phyloP scores from a whole-genome alignment of 2,888 invertebrate species.

The Acleris literana region DNA sequence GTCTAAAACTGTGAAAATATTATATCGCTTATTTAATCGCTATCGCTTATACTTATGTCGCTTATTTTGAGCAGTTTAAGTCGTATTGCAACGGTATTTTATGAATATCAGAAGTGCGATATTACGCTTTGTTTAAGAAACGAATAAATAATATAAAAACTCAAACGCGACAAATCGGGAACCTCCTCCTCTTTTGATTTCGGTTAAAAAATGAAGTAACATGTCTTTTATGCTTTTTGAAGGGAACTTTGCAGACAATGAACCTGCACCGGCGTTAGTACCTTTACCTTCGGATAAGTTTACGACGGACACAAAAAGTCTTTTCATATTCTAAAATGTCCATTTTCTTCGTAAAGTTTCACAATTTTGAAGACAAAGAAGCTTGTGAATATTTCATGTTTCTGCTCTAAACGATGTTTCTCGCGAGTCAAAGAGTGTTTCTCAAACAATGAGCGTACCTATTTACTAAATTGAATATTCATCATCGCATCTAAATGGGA shows the following conservation, averaged over 20 bases:
- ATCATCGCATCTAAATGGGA: constrained; percentile 42
- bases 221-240: constrained; percentile 3
- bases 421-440: constrained; percentile 61
- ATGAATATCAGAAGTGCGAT: too few relatives aligned
- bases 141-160: too few relatives aligned
- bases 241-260: constrained; percentile 15
- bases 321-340: constrained; percentile 70
- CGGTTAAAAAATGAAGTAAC: constrained; percentile 7
- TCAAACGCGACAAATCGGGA: too few relatives aligned
- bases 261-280: constrained; percentile 13
- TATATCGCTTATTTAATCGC: too few relatives aligned
- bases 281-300: constrained; percentile 46
- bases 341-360: constrained; percentile 67
- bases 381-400: constrained; percentile 74
- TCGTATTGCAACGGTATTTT: too few relatives aligned
- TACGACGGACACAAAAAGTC: constrained; percentile 55
- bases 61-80: too few relatives aligned
- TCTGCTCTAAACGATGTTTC: constrained; percentile 61
- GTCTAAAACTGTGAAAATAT: too few relatives aligned
- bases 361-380: constrained; percentile 65
- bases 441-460: constrained; percentile 58
- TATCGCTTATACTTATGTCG: too few relatives aligned
- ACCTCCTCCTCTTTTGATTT: too few relatives aligned
- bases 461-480: constrained; percentile 61
- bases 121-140: too few relatives aligned